Conservation (phyloP, 2,888 invertebrate genomes). For the Tenthredo scrophulariae region DNA sequence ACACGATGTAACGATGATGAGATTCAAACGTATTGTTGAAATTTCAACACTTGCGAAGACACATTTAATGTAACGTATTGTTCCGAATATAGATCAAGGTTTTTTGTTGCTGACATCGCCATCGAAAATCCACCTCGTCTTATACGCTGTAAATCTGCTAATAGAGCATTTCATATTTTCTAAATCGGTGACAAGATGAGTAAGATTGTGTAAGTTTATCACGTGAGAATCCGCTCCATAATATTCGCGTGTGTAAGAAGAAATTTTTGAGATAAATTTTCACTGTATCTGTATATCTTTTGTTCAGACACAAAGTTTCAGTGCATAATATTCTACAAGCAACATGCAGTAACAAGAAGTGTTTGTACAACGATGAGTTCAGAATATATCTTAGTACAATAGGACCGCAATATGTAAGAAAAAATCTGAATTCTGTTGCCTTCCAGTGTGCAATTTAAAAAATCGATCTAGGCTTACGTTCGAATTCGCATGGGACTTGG, state of each 20-base stretch:
- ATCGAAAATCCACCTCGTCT: no score
- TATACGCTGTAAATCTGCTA: constrained; percentile 16
- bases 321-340: constrained; percentile 44
- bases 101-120: no score
- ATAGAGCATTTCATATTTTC: constrained; percentile 13
- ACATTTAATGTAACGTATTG: no score
- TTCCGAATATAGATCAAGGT: no score
- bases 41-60: no score
- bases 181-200: constrained; percentile 7
- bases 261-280: constrained; percentile 4
- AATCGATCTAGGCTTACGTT: constrained; percentile 59
- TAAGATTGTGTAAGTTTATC: constrained; percentile 23
- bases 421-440: constrained; percentile 62
- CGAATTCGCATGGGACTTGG: constrained; percentile 62
- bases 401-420: constrained; percentile 63
- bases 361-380: constrained; percentile 57
- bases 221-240: constrained; percentile 24
- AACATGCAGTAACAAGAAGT: constrained; percentile 59
- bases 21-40: no score
- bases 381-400: constrained; percentile 60
- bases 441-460: constrained; percentile 59
- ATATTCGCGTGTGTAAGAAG: constrained; percentile 8
- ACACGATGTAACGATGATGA: no score
- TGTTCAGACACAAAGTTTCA: neutral
- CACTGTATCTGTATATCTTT: neutral